These are phyloP conservation scores for Diplosoma virens DNA, from an alignment of 23 tunicate genomes.

Conservation along the genomic window DNA sequence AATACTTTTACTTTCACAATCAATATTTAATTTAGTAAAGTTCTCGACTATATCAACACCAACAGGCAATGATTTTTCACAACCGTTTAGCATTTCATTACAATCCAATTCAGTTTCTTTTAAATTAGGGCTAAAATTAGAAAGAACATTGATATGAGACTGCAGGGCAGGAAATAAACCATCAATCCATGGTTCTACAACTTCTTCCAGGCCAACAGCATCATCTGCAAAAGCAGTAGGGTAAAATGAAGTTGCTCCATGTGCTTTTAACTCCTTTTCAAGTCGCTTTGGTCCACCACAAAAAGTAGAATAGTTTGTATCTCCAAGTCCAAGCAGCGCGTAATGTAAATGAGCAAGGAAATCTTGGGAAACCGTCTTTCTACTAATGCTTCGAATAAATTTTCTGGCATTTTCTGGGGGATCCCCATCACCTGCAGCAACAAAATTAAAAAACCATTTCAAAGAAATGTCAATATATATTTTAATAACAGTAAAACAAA, in stretches of 20 bases:
- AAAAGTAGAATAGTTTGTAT: slow-evolving; percentile 80
- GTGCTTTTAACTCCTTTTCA: slow-evolving; percentile 35
- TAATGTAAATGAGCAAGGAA: slow-evolving; percentile 28
- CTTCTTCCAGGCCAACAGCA: slow-evolving; percentile 73
- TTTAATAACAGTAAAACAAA: too few species aligned
- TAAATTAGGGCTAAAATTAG: background rate
- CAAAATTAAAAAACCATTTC: too few species aligned
- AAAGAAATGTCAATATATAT: too few species aligned
- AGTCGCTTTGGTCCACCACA: slow-evolving; percentile 93
- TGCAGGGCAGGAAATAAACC: slow-evolving; percentile 57
- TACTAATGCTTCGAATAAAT: slow-evolving; percentile 45
- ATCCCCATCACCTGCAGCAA: slow-evolving; percentile 82
- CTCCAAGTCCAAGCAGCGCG: slow-evolving; percentile 90
- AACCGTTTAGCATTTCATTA: too few species aligned
- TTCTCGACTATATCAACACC: too few species aligned
- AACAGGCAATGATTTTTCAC: too few species aligned
- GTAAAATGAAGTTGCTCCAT: slow-evolving; percentile 56
- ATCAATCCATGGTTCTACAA: slow-evolving; percentile 87
- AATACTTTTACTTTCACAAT: too few species aligned
- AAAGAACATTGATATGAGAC: background rate
- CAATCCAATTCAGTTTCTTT: background rate
- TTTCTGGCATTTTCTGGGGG: slow-evolving; percentile 87
- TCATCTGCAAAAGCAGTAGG: slow-evolving; percentile 83
- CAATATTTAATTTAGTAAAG: too few species aligned
- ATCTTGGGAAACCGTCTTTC: slow-evolving; percentile 37